Percentiles rank a stretch among this genome's conserved stretches.
Conservation (phyloP, 2,888 invertebrate genomes). For the Eurytoma adleriae region DNA sequence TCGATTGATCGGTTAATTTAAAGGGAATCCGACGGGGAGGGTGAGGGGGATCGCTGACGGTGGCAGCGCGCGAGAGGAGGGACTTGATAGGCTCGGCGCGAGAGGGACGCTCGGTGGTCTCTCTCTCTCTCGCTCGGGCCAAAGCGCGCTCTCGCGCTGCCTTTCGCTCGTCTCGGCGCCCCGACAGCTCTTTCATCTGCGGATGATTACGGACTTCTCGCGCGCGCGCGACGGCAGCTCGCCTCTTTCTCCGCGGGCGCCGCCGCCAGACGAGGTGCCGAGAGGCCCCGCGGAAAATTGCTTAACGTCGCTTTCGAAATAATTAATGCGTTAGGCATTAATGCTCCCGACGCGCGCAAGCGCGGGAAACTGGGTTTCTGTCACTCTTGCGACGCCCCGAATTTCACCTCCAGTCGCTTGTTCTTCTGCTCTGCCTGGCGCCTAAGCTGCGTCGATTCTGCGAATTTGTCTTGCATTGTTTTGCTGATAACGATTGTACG, state of each 20-base stretch:
- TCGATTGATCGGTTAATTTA: constrained; percentile 75
- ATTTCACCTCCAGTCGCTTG: neutral
- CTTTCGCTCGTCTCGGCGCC: constrained; percentile 66
- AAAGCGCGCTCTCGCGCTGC: constrained; percentile 23
- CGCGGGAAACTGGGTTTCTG: neutral
- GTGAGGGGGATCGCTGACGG: constrained; percentile 55
- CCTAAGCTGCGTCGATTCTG: too few relatives aligned
- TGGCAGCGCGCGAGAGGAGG: constrained; percentile 61
- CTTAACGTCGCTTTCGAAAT: constrained; percentile 65
- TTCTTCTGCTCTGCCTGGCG: neutral
- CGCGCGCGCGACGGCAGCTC: too few relatives aligned
- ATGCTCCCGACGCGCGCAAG: neutral
- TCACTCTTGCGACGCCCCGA: neutral
- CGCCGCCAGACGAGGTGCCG: constrained; percentile 9
- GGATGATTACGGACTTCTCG: constrained; percentile 73
- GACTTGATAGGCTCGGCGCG: constrained; percentile 58
- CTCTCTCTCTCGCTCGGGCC: neutral
- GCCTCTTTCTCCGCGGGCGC: constrained; percentile 25
- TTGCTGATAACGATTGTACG: too few relatives aligned
- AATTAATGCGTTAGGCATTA: constrained; percentile 65
- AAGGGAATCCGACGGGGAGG: constrained; percentile 64
- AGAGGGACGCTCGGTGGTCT: constrained; percentile 1
- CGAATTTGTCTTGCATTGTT: too few relatives aligned
- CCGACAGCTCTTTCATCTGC: constrained; percentile 76
- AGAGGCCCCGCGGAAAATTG: constrained; percentile 66